phyloP scores from a whole-genome alignment of 2,888 invertebrate species.

The Clitarchus hookeri region DNA sequence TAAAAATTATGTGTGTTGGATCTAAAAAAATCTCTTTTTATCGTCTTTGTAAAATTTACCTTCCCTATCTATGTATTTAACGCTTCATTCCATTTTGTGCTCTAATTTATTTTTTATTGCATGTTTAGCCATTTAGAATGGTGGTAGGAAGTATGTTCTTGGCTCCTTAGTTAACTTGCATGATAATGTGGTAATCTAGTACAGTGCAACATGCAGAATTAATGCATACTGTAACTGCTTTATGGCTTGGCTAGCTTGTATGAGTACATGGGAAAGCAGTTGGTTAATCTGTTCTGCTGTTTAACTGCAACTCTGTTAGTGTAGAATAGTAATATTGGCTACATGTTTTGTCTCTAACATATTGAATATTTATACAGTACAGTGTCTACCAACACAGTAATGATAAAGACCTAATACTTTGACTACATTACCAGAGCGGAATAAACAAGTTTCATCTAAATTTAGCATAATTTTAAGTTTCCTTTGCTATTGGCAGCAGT shows the following conservation, averaged over 20 bases:
- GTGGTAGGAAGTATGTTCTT: constrained; percentile 1
- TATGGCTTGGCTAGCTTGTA: neutral
- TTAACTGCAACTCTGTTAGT: neutral
- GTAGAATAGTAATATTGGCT: neutral
- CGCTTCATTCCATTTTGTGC: no score
- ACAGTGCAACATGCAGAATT: neutral
- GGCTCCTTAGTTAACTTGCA: neutral
- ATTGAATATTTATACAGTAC: neutral
- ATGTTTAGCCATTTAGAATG: neutral
- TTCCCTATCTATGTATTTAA: no score
- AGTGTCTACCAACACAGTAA: constrained; percentile 3
- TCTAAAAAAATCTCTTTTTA: no score
- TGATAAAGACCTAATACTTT: neutral
- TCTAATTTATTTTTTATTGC: neutral
- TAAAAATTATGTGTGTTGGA: no score
- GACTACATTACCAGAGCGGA: neutral
- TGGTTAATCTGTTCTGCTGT: neutral
- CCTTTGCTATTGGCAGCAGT: neutral
- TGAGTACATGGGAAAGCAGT: neutral
- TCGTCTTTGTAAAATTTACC: no score
- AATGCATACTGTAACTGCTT: neutral
- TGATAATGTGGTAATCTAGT: neutral
- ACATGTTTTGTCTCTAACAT: neutral
- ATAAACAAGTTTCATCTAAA: neutral
- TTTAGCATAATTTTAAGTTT: neutral